Evolutionary conservation across 2,888 invertebrate genomes (phyloP), one percentile per base, ranked within the genome.

Genomic region (Eretmocerus hayati): DNA sequence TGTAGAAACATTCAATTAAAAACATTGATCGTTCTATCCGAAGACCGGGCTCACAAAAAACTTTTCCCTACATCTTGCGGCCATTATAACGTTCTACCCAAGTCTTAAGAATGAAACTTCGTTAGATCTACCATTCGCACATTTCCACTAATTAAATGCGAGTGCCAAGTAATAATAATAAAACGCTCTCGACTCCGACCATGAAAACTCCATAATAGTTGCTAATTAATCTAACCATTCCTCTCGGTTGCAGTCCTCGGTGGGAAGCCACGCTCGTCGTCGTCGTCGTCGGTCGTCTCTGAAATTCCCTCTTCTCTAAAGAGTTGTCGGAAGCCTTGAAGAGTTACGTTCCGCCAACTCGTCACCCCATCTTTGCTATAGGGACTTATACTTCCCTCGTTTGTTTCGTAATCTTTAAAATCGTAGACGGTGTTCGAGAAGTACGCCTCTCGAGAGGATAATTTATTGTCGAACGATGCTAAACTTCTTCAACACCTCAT

Each of bases 371-470:
- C 69, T 61, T 59, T 64, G 11, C 26, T 11, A 26, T 6, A 6
- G 26, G 11, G 26, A 26, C 26, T 26, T 26, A 26, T 26, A 26
- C 26, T 11, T 26, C 26, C 11, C 66, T 64, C 68, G 66, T 67
- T 71, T 69, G 67, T 69, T 69, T 67, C 68, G 65, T 68, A 70
- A 71, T 69, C 69, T 71, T 71, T 69, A 70, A 69, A 68, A 71
- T 69, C 69, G 66, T 32, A 20, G 52, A 56, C 47, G n/a, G 26
- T 45, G 6, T 35, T 11, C 20, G 20, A 30, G 21, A 52, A 47
- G 46, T 44, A 20, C 46, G 32, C 35, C 13, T 18, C 19, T 30
- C 22, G 6, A 31, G 26, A 36, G 32, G 22, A 44, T 52, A 52
- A 52, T 48, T 48, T 48, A 42, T 42, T 49, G 50, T 37, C 37